Evolutionary conservation across 2,113 vertebrate genomes (phyloP).

Genomic region (Cyrtonyx montezumae): DNA sequence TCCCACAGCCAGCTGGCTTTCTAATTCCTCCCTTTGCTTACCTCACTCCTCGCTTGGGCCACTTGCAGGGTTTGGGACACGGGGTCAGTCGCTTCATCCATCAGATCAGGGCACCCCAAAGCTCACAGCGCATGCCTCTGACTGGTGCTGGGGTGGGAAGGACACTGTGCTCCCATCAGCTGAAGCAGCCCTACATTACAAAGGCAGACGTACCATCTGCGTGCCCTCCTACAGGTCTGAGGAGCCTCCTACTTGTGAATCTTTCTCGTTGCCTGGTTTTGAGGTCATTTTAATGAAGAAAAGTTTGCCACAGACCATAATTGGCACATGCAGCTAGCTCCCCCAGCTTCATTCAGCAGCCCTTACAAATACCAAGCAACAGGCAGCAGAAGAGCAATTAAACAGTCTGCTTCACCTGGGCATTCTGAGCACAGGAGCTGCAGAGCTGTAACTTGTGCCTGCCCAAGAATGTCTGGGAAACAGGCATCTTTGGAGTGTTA

Average conservation of each 20-base stretch:
- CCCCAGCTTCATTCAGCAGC: neutral
- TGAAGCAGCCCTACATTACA: neutral
- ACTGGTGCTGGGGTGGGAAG: neutral
- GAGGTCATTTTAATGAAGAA: neutral
- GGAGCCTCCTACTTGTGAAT: neutral
- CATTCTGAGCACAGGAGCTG: neutral
- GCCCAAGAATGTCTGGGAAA: neutral
- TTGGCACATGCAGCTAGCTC: neutral
- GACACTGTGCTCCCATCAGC: neutral
- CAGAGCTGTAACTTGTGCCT: neutral
- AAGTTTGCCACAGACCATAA: accelerated
- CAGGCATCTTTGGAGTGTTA: neutral
- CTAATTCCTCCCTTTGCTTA: neutral
- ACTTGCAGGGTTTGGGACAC: accelerated
- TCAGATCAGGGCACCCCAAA: neutral
- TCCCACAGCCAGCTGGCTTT: neutral
- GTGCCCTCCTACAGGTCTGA: accelerated
- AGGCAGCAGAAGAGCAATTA: neutral
- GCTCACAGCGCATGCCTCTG: neutral
- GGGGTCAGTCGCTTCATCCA: neutral
- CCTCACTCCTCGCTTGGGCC: neutral
- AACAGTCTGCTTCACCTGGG: neutral
- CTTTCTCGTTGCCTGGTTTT: neutral
- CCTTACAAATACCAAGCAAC: neutral
- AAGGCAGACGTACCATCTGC: neutral